Percentiles rank a stretch among this genome's conserved stretches.
Evolutionary conservation across 1,140 invertebrate species (phyloP).

Genomic region (Ostrea denselamellosa): DNA sequence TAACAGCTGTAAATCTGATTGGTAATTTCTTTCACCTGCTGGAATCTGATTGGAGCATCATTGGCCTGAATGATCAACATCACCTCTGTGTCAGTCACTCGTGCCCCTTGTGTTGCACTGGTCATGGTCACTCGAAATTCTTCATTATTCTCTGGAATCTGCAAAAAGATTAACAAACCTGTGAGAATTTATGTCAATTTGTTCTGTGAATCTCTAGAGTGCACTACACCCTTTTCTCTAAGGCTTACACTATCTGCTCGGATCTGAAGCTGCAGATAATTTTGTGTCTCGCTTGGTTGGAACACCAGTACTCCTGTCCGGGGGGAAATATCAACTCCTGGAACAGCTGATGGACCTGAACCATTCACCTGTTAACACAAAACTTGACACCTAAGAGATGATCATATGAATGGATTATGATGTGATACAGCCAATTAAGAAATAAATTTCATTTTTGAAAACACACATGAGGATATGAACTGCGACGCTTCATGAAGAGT

Average conservation of each 20-base stretch:
- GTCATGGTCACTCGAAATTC: constrained; percentile 67
- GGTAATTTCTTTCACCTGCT: constrained; percentile 61
- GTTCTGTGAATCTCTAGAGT: background rate
- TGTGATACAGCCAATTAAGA: background rate
- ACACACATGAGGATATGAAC: too few species aligned
- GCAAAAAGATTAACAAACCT: background rate
- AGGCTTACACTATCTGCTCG: constrained; percentile 67
- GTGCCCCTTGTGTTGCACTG: constrained; percentile 59
- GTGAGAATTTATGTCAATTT: background rate
- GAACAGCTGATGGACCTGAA: constrained; percentile 47
- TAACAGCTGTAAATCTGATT: background rate
- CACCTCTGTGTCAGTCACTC: constrained; percentile 58
- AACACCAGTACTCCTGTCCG: constrained; percentile 64
- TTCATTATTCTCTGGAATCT: constrained; percentile 76
- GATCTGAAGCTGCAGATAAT: constrained; percentile 66
- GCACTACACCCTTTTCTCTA: background rate
- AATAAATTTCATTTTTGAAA: too few species aligned
- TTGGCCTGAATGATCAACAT: constrained; percentile 70
- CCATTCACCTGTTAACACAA: constrained; percentile 58
- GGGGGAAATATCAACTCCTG: constrained; percentile 68
- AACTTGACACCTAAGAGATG: background rate
- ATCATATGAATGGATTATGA: background rate
- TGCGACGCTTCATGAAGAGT: too few species aligned
- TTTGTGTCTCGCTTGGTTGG: constrained; percentile 54
- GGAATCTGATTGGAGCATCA: constrained; percentile 75